These are phyloP conservation scores for Anser brachyrhynchus DNA, from an alignment of 2,113 vertebrate species.

Conservation along the genomic window DNA sequence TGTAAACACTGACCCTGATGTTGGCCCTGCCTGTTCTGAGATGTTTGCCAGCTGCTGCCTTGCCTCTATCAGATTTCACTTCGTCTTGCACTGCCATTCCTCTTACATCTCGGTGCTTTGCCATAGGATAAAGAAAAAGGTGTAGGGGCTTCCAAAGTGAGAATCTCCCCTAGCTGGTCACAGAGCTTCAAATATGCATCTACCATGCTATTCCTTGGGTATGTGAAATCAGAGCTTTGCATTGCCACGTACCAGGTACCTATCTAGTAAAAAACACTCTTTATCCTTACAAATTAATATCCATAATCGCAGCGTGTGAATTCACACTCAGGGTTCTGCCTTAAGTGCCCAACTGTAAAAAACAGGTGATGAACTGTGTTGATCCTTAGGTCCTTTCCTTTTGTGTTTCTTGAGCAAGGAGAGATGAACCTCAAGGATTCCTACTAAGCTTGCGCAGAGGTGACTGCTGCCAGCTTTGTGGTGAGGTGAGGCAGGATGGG, in stretches of 20 bases:
- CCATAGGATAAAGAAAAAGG: background rate
- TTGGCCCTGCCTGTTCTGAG: slow-evolving; percentile 17
- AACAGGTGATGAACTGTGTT: background rate
- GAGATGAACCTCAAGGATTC: background rate
- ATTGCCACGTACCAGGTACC: accelerated
- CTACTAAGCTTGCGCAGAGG: background rate
- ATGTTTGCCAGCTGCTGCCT: slow-evolving; percentile 27
- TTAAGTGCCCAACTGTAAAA: background rate
- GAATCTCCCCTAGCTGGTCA: background rate
- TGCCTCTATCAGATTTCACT: background rate
- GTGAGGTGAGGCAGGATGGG: accelerated
- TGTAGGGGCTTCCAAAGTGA: background rate
- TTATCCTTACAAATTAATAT: background rate
- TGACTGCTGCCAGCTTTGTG: background rate
- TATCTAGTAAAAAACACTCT: background rate
- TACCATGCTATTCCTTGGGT: accelerated
- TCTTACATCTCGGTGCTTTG: background rate
- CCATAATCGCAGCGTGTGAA: background rate
- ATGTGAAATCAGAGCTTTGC: background rate
- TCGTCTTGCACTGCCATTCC: background rate
- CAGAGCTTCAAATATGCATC: background rate
- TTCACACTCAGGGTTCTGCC: background rate
- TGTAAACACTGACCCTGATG: background rate
- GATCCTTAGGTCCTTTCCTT: background rate
- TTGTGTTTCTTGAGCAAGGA: background rate